A percentile compares a stretch with the other conserved stretches of the same genome.
Conservation (phyloP, 2,113 vertebrate genomes). For the Vulpes lagopus region DNA sequence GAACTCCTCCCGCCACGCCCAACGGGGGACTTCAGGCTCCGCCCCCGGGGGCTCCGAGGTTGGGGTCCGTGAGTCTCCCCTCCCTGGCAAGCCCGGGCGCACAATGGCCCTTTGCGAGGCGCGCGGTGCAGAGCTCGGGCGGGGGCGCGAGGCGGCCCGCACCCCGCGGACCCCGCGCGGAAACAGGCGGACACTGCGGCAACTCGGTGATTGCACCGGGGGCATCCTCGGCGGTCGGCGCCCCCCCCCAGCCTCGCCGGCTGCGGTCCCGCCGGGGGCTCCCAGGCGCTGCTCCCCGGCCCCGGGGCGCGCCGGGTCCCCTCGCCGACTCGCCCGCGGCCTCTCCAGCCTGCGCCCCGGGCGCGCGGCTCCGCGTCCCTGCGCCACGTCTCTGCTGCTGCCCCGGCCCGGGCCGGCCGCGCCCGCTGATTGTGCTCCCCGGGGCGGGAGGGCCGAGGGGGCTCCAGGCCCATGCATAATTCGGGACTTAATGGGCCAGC, state of each 20-base stretch:
- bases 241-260: neutral
- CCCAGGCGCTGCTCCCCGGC: neutral
- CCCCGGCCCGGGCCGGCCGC: conserved; percentile 49
- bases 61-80: neutral
- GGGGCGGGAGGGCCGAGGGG: conserved; percentile 70
- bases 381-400: conserved; percentile 77
- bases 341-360: conserved; percentile 64
- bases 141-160: neutral
- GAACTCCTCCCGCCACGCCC: neutral
- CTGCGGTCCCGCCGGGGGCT: neutral
- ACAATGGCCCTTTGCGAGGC: neutral
- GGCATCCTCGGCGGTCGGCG: neutral
- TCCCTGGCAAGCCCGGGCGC: neutral
- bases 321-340: neutral
- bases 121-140: neutral
- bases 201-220: neutral
- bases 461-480: conserved; percentile 84
- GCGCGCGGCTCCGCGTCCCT: conserved; percentile 28
- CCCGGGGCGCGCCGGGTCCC: neutral
- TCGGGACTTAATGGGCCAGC: conserved; percentile 87
- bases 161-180: neutral
- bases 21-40: neutral
- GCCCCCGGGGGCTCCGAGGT: neutral
- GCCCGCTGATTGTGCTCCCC: conserved; percentile 66
- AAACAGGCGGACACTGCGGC: neutral